A percentile compares a stretch with the other conserved stretches of the same genome.
phyloP scores from a whole-genome alignment of 2,888 invertebrate genomes.

The Meteorus cinctellus region DNA sequence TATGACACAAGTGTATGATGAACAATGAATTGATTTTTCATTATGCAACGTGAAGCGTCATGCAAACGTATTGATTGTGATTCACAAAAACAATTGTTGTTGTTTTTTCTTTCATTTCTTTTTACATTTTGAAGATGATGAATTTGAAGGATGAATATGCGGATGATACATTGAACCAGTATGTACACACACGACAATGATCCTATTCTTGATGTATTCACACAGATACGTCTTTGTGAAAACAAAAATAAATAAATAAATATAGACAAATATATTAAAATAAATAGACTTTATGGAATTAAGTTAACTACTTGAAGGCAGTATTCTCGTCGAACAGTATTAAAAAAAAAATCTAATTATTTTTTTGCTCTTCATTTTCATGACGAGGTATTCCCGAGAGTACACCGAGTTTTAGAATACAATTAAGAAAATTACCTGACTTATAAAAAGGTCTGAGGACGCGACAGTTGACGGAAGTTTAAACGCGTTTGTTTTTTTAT shows the following conservation, averaged over 20 bases:
- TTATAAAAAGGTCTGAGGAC: too few species aligned
- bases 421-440: too few species aligned
- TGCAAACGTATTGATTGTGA: slow-evolving; percentile 15
- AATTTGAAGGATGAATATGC: slow-evolving; percentile 16
- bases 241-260: neutral
- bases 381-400: too few species aligned
- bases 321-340: too few species aligned
- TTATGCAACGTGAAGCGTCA: slow-evolving; percentile 29
- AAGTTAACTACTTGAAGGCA: neutral
- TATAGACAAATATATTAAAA: neutral
- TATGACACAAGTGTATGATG: slow-evolving; percentile 22
- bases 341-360: too few species aligned
- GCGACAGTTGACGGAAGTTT: too few species aligned
- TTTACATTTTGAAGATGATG: slow-evolving; percentile 10
- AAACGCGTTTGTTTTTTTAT: too few species aligned
- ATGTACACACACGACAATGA: slow-evolving; percentile 23
- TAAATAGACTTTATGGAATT: neutral
- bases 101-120: neutral
- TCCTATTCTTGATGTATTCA: neutral
- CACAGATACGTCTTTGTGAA: slow-evolving; percentile 1
- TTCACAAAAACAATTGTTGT: neutral
- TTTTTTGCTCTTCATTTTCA: too few species aligned
- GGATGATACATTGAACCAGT: slow-evolving; percentile 20
- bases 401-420: too few species aligned
- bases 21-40: slow-evolving; percentile 13